Base-by-base conservation (phyloP, 2,888 invertebrate species). In the Drosophila borealis region DNA sequence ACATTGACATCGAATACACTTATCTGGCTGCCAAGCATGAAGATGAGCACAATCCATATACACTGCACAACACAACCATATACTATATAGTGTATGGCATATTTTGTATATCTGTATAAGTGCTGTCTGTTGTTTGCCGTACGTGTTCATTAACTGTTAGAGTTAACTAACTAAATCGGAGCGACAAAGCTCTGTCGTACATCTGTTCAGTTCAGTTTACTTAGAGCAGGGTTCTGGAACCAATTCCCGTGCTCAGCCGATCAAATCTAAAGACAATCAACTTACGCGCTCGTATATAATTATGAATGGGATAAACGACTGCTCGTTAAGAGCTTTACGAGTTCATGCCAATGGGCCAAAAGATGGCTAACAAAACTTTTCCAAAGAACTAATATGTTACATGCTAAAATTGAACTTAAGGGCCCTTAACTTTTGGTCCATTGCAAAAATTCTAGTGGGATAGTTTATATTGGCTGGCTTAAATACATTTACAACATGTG, bases 91-190 rank as follows among this genome's bases (percentile, higher is more conserved):
- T 13, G 8, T 13, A 21, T 13, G 21, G 10, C 21, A 8, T 17
- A 39, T 34, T 8, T 21, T 3, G 17, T 2, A 10, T 56, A 19
- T 39, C 9, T n/a, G 17, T 34, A 45, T 8, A 45, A 29, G 11
- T 34, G 29, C 19, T 21, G 33, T 13, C 42, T n/a, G 37, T 36
- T 19, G 44, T 36, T 13, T 41, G 14, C 11, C n/a, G 29, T 33
- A 82, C 72, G 81, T 88, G 89, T 83, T 73, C 83, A 89, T 83
- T 83, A 84, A 84, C 83, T 89, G 83, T 84, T 84, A 89, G 89
- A 84, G 84, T 89, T 89, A 89, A 84, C 83, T 80, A 87, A 84
- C 89, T 84, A 89, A 84, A 87, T 89, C 89, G 89, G 87, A 77
- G 74, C 62, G 42, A 71, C 63, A 66, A 54, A 57, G 48, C 29